phyloP scores from a whole-genome alignment of 2,888 invertebrate genomes.

The Agrochola circellaris region DNA sequence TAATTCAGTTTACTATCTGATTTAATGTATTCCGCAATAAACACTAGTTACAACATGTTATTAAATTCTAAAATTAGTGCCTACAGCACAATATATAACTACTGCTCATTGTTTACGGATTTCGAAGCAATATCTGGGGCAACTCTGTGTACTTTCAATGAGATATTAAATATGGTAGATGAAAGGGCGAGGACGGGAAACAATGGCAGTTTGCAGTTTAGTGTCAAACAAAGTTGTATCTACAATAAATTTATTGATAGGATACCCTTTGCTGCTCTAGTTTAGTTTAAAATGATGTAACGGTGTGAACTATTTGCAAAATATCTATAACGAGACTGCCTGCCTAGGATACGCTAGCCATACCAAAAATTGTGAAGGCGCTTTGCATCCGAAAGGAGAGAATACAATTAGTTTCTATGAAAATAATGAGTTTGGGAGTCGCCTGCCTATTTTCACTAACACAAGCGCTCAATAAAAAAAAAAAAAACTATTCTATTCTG shows the following conservation, averaged over 20 bases:
- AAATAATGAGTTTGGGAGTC: neutral
- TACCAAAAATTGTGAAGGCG: neutral
- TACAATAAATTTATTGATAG: conserved; percentile 15
- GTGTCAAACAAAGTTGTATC: conserved; percentile 29
- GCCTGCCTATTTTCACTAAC: too few species aligned
- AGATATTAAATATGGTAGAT: conserved; percentile 40
- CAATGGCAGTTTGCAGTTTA: conserved; percentile 21
- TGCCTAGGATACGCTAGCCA: neutral
- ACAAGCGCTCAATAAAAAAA: too few species aligned
- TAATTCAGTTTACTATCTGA: neutral
- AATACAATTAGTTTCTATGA: neutral
- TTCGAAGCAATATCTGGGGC: conserved; percentile 29
- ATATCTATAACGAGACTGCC: too few species aligned
- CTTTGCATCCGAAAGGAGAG: neutral
- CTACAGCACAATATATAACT: conserved; percentile 13
- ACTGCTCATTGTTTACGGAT: conserved; percentile 33
- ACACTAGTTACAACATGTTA: conserved; percentile 9
- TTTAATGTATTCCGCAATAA: conserved; percentile 4
- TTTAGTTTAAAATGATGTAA: conserved; percentile 7
- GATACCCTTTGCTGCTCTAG: conserved; percentile 11
- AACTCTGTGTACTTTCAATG: conserved; percentile 34
- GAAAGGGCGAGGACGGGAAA: conserved; percentile 27
- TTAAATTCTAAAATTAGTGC: conserved; percentile 21
- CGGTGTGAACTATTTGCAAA: neutral
- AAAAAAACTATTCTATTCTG: too few species aligned